These are phyloP conservation scores for Drosophila lacertosa DNA, from an alignment of 1,140 invertebrate species.

Conservation along the genomic window DNA sequence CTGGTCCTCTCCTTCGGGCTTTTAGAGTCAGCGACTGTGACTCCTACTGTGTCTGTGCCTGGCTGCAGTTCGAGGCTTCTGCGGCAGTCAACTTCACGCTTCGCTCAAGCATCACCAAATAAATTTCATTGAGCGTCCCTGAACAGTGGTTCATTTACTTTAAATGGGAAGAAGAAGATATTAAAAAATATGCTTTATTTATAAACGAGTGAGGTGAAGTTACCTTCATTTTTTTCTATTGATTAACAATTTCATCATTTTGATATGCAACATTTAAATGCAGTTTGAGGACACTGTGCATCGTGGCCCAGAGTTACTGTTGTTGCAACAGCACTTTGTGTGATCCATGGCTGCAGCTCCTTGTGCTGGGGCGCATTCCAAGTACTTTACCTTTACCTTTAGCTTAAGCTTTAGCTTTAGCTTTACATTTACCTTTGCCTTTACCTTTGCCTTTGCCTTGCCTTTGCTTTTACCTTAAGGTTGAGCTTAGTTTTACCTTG, in stretches of 20 bases:
- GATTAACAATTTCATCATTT: no score
- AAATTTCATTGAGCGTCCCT: constrained; percentile 79
- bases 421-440: constrained; percentile 18
- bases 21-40: constrained; percentile 18
- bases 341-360: constrained; percentile 61
- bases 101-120: constrained; percentile 83
- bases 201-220: not conserved
- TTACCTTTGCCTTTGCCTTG: constrained; percentile 19
- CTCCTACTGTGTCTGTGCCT: constrained; percentile 44
- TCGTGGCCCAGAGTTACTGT: constrained; percentile 9
- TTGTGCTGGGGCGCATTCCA: constrained; percentile 60
- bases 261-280: not conserved
- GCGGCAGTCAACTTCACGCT: constrained; percentile 82
- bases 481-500: constrained; percentile 55
- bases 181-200: no score
- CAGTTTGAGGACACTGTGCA: constrained; percentile 26
- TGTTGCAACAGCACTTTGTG: constrained; percentile 63
- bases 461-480: constrained; percentile 45
- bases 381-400: constrained; percentile 55
- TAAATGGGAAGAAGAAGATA: no score
- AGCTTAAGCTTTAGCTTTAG: constrained; percentile 18
- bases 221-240: no score
- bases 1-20: constrained; percentile 9
- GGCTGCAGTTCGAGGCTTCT: constrained; percentile 65
- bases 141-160: constrained; percentile 54